Evolutionary conservation across 1,140 invertebrate genomes (phyloP).

Genomic region (Sitophilus oryzae): DNA sequence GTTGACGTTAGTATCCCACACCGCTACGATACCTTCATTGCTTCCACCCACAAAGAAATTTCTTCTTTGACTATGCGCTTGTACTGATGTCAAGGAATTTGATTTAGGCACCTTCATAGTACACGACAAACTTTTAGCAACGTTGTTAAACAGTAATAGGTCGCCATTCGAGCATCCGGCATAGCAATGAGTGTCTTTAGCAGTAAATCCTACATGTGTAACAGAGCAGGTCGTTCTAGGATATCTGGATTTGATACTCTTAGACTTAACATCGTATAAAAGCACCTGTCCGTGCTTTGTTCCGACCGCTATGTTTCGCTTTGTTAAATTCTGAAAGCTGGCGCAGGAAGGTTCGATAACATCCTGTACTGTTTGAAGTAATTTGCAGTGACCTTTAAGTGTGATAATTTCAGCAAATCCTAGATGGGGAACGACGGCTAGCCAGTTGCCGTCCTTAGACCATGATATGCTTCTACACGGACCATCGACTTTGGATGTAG

Average conservation of each 20-base stretch:
- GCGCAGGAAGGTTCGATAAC: constrained; percentile 38
- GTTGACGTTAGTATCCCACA: constrained; percentile 40
- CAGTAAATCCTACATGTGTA: constrained; percentile 32
- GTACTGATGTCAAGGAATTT: constrained; percentile 31
- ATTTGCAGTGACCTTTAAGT: constrained; percentile 34
- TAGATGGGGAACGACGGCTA: constrained; percentile 35
- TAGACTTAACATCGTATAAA: constrained; percentile 40
- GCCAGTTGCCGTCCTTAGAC: constrained; percentile 40
- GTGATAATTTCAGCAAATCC: constrained; percentile 38
- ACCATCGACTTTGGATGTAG: constrained; percentile 24
- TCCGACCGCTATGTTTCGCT: constrained; percentile 39
- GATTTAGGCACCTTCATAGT: constrained; percentile 37
- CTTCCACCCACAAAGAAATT: constrained; percentile 36
- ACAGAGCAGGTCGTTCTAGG: constrained; percentile 28
- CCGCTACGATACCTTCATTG: constrained; percentile 38
- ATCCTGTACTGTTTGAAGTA: constrained; percentile 34
- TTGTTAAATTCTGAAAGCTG: constrained; percentile 38
- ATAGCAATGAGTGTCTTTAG: constrained; percentile 38
- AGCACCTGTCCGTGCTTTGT: constrained; percentile 36
- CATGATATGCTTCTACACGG: constrained; percentile 38
- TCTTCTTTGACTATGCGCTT: constrained; percentile 34
- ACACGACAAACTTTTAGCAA: constrained; percentile 28
- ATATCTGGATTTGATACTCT: constrained; percentile 33
- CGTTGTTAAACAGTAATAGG: constrained; percentile 35
- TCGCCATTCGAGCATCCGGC: constrained; percentile 37